These are phyloP conservation scores for Brienomyrus brachyistius DNA, from an alignment of 2,113 vertebrate species.

Conservation along the genomic window DNA sequence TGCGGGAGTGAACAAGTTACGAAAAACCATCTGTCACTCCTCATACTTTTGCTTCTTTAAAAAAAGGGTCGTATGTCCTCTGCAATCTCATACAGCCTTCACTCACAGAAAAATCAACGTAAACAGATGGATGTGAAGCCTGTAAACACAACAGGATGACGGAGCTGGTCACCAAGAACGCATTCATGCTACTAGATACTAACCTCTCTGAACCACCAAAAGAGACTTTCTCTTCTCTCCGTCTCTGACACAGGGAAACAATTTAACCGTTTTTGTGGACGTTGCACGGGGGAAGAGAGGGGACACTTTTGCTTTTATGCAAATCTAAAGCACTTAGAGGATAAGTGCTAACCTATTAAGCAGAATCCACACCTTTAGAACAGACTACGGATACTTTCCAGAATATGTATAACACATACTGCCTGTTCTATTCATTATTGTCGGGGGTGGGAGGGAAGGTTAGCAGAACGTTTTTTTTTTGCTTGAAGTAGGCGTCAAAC, in stretches of 20 bases:
- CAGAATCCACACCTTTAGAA: not conserved
- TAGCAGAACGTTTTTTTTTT: slow-evolving; percentile 56
- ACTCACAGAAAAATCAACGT: not conserved
- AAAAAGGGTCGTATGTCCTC: not conserved
- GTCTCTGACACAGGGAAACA: not conserved
- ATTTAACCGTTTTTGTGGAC: not conserved
- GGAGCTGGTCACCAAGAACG: not conserved
- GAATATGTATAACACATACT: not conserved
- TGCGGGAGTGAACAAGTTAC: not conserved
- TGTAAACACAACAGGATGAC: not conserved
- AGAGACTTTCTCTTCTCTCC: not conserved
- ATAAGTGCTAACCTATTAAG: not conserved
- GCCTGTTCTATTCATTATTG: not conserved
- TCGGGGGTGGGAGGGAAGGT: not conserved
- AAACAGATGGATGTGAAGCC: not conserved
- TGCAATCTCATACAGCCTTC: not conserved
- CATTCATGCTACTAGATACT: not conserved
- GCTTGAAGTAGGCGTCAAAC: slow-evolving; percentile 77
- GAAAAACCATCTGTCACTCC: not conserved
- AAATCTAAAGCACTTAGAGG: not conserved
- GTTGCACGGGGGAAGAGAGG: not conserved
- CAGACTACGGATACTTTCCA: not conserved
- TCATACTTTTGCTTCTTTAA: not conserved
- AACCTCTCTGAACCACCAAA: not conserved
- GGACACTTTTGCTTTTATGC: not conserved